Base-by-base conservation (phyloP, 2,797 vertebrate genomes). In the Cyclura pinguis region DNA sequence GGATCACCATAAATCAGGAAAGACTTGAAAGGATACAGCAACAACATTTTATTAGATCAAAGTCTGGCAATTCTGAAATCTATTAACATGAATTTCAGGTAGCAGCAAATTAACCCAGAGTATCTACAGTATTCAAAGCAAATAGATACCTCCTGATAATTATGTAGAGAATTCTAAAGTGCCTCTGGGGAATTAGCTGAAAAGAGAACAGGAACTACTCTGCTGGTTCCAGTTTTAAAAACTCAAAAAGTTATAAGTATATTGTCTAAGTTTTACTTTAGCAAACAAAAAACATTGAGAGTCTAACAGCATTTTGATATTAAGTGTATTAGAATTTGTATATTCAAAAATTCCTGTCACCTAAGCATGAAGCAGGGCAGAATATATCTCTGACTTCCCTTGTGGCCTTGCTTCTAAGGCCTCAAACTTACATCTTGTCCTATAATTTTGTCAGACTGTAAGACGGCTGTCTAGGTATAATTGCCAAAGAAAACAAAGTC, bases 401-500 rank as follows among this genome's bases (percentile, higher is more conserved):
- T 50, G 32, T 77, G 82, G 82, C 42, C 4, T n/a, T 69, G 22
- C 47, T 85, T 24, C 50, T 14, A 78, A 32, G 27, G 83, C 50
- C 47, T 32, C 74, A 78, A n/a, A n/a, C 14, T 84, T 62, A 27
- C 62, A 67, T 85, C n/a, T 77, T 32, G 50, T 78, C 62, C 47
- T 85, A 59, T 85, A 80, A 78, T 89, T 78, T 89, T 89, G 83
- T 69, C 59, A 80, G 59, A 85, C 67, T 85, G 88, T 57, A 89
- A 89, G 55, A 59, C 64, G 67, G 72, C 74, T 18, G 13, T 87
- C 81, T 50, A 88, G n/a, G 2, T 84, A 47, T 80, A 78, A 72
- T 55, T 84, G 59, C 89, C 85, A 83, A 87, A 87, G 85, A 90
- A 90, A 90, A 87, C n/a, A 88, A 87, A 84, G 59, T 32, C 42